These are phyloP conservation scores for Brevipalpus yothersi DNA, from an alignment of 1,140 invertebrate species.

Conservation along the genomic window DNA sequence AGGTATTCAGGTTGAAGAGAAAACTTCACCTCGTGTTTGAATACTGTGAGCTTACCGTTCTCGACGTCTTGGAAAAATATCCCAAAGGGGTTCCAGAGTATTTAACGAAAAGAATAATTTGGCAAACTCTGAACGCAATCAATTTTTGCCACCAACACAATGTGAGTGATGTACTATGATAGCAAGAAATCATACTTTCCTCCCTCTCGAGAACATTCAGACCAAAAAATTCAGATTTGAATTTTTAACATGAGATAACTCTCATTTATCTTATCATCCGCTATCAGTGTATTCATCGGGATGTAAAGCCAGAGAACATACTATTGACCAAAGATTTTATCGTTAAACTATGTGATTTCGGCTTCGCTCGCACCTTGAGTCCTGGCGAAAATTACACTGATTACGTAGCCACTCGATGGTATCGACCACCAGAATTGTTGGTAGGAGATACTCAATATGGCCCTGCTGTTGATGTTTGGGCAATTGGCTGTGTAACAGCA, in stretches of 20 bases:
- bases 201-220: background rate
- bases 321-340: constrained; percentile 74
- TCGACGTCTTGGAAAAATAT: constrained; percentile 84
- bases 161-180: constrained; percentile 12
- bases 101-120: constrained; percentile 69
- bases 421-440: constrained; percentile 78
- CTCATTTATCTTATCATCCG: background rate
- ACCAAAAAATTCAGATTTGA: background rate
- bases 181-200: background rate
- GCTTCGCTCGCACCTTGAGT: constrained; percentile 91
- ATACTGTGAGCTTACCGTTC: constrained; percentile 86
- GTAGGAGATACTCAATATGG: constrained; percentile 95
- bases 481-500: constrained; percentile 78
- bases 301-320: constrained; percentile 98
- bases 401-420: constrained; percentile 97
- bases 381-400: constrained; percentile 90
- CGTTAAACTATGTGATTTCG: constrained; percentile 77
- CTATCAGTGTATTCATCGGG: constrained; percentile 59
- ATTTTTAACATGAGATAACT: background rate
- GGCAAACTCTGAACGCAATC: constrained; percentile 81
- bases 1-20: constrained; percentile 88
- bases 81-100: constrained; percentile 57
- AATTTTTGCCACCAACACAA: constrained; percentile 89
- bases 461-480: constrained; percentile 92
- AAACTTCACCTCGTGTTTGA: constrained; percentile 95